Percentiles rank a stretch among this genome's conserved stretches.
Conservation (phyloP, 1,140 invertebrate species). For the Luehdorfia chinensis region DNA sequence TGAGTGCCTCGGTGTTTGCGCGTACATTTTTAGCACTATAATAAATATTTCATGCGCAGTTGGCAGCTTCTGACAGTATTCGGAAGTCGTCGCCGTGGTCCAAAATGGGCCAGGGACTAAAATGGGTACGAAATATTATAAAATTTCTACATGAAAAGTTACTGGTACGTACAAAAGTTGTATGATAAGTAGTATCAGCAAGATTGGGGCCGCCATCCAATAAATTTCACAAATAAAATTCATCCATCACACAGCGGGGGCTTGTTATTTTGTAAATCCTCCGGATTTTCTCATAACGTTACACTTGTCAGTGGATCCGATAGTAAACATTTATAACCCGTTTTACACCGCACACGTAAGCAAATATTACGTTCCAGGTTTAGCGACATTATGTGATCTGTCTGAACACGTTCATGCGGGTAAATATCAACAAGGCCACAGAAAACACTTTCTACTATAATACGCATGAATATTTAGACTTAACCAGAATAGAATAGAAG, state of each 20-base stretch:
- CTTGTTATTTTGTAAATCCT: constrained; percentile 9
- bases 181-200: no score
- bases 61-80: no score
- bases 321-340: constrained; percentile 11
- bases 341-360: constrained; percentile 4
- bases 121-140: no score
- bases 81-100: no score
- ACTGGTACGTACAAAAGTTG: no score
- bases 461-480: not conserved
- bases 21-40: no score
- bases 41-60: no score
- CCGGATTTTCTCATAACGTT: not conserved
- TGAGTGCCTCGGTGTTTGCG: no score
- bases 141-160: no score
- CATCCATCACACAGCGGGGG: constrained; percentile 6
- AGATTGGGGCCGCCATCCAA: no score
- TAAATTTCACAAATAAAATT: constrained; percentile 10
- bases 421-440: not conserved
- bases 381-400: not conserved
- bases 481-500: no score
- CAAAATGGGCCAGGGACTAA: no score
- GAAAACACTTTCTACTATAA: not conserved
- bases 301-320: not conserved
- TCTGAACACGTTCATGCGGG: not conserved
- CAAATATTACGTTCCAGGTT: constrained; percentile 3